Percentiles rank a stretch among this genome's conserved stretches.
Conservation (phyloP, 2,888 invertebrate species). For the Conus canariensis region DNA sequence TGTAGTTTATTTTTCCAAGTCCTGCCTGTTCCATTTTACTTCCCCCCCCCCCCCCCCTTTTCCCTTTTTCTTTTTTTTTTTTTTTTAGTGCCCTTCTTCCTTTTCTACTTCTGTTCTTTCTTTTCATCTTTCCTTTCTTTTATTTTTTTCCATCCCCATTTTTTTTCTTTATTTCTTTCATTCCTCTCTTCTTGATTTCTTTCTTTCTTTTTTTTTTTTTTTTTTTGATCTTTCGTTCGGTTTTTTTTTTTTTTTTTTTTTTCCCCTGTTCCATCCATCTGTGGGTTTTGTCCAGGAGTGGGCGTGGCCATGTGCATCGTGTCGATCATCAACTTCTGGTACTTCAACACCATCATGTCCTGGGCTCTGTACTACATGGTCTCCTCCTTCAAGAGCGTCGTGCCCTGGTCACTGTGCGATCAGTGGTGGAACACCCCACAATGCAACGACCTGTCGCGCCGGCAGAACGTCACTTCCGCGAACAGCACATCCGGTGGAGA, state of each 20-base stretch:
- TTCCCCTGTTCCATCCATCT: background rate
- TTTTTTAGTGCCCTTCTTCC: too few species aligned
- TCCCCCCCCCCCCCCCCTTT: too few species aligned
- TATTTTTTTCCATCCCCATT: too few species aligned
- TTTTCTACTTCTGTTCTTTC: too few species aligned
- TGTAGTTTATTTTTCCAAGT: too few species aligned
- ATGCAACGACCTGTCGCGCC: background rate
- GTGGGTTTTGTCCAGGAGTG: conserved; percentile 33
- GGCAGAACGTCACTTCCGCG: background rate
- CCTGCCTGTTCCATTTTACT: too few species aligned
- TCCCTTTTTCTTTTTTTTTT: too few species aligned
- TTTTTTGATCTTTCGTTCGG: background rate
- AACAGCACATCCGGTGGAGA: background rate
- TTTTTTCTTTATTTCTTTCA: too few species aligned
- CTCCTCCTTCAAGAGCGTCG: conserved; percentile 35
- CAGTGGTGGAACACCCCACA: conserved; percentile 47
- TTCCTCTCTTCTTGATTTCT: too few species aligned
- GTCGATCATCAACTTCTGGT: conserved; percentile 39
- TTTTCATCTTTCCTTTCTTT: too few species aligned
- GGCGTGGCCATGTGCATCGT: conserved; percentile 45
- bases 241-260: background rate
- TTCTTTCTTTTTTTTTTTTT: background rate
- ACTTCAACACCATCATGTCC: conserved; percentile 45
- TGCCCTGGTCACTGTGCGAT: conserved; percentile 47
- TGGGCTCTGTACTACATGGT: conserved; percentile 39